These are phyloP conservation scores for Campoplex nolae DNA, from an alignment of 2,888 invertebrate genomes.

Conservation along the genomic window DNA sequence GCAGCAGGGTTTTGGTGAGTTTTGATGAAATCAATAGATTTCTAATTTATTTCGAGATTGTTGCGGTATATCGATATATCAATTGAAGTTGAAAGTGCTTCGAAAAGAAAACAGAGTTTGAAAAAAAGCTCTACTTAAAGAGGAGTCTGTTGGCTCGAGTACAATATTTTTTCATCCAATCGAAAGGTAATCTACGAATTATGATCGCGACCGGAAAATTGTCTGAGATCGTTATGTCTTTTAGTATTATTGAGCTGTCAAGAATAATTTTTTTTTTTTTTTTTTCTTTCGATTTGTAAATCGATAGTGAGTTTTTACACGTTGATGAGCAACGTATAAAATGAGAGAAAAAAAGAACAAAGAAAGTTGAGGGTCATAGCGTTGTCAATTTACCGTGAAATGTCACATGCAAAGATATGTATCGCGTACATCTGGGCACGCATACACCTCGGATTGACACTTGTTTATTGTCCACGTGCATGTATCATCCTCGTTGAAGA, in stretches of 20 bases:
- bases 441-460: slow-evolving; percentile 27
- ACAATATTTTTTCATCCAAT: too few species aligned
- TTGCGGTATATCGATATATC: too few species aligned
- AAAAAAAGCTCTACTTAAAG: too few species aligned
- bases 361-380: slow-evolving; percentile 17
- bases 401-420: neutral
- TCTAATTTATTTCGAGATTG: too few species aligned
- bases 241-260: neutral
- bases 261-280: neutral
- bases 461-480: slow-evolving; percentile 40
- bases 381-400: slow-evolving; percentile 17
- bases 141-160: too few species aligned
- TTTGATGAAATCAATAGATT: too few species aligned
- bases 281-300: neutral
- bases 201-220: too few species aligned
- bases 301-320: neutral
- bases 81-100: too few species aligned
- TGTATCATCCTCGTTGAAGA: slow-evolving; percentile 26
- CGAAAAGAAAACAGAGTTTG: too few species aligned
- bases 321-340: neutral
- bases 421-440: slow-evolving; percentile 4
- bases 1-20: too few species aligned
- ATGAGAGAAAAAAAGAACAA: neutral
- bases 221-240: too few species aligned
- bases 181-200: too few species aligned